phyloP scores from a whole-genome alignment of 2,797 vertebrate species.

The Halcyon leucocephala region DNA sequence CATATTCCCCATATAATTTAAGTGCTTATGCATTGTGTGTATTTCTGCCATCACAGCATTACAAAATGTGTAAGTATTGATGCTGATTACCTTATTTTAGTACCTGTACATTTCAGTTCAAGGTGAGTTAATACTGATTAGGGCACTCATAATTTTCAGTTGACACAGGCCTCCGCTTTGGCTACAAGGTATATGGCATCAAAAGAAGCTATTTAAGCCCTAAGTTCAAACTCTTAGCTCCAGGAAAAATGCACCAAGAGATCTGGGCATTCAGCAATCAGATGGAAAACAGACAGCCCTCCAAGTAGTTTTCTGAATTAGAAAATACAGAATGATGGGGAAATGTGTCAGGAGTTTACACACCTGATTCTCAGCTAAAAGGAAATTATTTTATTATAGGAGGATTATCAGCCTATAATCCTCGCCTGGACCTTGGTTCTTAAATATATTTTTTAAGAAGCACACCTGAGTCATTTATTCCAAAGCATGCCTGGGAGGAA shows the following conservation, averaged over 20 bases:
- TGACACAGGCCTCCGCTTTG: not conserved
- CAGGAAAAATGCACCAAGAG: not conserved
- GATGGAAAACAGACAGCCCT: not conserved
- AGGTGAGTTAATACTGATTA: not conserved
- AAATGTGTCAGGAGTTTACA: not conserved
- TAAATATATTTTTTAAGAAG: constrained; percentile 10
- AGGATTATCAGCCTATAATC: not conserved
- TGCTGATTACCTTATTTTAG: not conserved
- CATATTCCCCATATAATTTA: not conserved
- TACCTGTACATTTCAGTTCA: not conserved
- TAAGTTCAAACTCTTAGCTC: not conserved
- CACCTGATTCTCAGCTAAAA: not conserved
- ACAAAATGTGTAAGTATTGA: not conserved
- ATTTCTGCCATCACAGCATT: not conserved
- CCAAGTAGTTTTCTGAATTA: not conserved
- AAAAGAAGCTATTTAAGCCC: not conserved
- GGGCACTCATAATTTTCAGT: not conserved
- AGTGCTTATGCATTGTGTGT: not conserved
- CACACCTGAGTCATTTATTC: not conserved
- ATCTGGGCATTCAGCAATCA: not conserved
- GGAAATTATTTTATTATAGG: not conserved
- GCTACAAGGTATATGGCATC: not conserved
- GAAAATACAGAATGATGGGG: not conserved
- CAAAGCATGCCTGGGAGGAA: constrained; percentile 6
- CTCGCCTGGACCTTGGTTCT: not conserved